A percentile compares a stretch with the other conserved stretches of the same genome.
These are phyloP conservation scores for Vulpes ferrilata DNA, from an alignment of 2,113 vertebrate genomes.

Conservation along the genomic window DNA sequence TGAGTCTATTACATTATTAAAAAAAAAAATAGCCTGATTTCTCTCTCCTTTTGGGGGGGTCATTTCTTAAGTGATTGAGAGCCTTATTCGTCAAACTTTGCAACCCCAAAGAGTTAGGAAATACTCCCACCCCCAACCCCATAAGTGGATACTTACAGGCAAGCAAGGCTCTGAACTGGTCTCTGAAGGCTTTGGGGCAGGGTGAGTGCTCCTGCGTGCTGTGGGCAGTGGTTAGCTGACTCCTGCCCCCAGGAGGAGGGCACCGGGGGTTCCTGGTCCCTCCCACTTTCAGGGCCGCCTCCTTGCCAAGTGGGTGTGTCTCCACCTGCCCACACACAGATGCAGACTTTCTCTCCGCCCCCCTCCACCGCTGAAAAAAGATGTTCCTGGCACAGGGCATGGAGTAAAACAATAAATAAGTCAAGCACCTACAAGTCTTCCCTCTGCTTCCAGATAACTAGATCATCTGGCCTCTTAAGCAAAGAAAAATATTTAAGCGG, in stretches of 20 bases:
- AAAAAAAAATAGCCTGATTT: not conserved
- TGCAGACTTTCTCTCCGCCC: not conserved
- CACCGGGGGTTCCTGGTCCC: not conserved
- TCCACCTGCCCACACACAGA: not conserved
- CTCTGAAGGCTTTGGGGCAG: not conserved
- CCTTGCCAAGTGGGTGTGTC: constrained; percentile 35
- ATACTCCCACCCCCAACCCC: not conserved
- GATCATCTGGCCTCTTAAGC: not conserved
- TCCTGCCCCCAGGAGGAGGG: not conserved
- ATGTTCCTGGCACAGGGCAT: not conserved
- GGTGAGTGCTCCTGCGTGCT: rapidly evolving
- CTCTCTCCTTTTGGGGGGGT: not conserved
- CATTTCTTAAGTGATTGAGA: not conserved
- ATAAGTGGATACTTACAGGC: constrained; percentile 30
- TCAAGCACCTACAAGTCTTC: constrained; percentile 20
- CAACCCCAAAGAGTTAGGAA: not conserved
- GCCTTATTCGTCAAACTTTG: not conserved
- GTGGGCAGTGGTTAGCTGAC: not conserved
- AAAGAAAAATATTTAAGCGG: not conserved
- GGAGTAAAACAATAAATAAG: not conserved
- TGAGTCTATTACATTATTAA: not conserved
- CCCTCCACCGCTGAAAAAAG: not conserved
- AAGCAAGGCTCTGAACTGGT: not conserved
- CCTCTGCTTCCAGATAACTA: not conserved
- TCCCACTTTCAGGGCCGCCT: constrained; percentile 12